Base-by-base conservation (phyloP, 2,888 invertebrate species). In the Meandrusa payeni region DNA sequence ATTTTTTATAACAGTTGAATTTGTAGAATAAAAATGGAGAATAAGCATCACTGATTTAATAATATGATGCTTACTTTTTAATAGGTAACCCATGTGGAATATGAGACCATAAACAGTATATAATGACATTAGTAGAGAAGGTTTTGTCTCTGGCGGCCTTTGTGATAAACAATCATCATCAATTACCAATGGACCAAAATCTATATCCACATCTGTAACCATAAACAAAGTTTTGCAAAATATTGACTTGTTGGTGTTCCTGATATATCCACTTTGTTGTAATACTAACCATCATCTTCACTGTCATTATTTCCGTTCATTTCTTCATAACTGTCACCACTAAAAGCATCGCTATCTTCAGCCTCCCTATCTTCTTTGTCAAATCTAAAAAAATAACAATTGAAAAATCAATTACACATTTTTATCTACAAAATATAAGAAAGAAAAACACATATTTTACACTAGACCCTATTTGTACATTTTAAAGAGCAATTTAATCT, bases 281-380 rank as follows among this genome's bases (percentile, higher is more conserved):
- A 34, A 29, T 36, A 64, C 68, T 57, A 85, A 60, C 89, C 90
- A 59, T 91, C 93, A 51, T 91, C 91, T 49, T 91, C 92, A 54
- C 90, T 92, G 50, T 93, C 93, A 57, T 93, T 93, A 61, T 94
- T 94, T 53, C 93, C 94, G 66, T 94, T 94, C 72, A 86, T 68
- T 59, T 83, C 78, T 73, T 90, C 94, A 62, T 95, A 95, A 52
- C 95, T n/a, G n/a, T n/a, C 95, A 62, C 95, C 95, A 52, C 95
- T 95, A 37, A 92, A 94, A 11, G 88, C 91, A 61, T 94, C 94
- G 66, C 92, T 94, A 58, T 94, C 95, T 52, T 94, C 95, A 24
- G 91, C 93, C 70, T 96, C 96, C 57, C 92, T 90, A 57, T 96
- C 96, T 28, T 94, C 92, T 51, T 91, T 91, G 67, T 94, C 94